phyloP scores from a whole-genome alignment of 2,888 invertebrate species.

The Dexiosoma caninum region DNA sequence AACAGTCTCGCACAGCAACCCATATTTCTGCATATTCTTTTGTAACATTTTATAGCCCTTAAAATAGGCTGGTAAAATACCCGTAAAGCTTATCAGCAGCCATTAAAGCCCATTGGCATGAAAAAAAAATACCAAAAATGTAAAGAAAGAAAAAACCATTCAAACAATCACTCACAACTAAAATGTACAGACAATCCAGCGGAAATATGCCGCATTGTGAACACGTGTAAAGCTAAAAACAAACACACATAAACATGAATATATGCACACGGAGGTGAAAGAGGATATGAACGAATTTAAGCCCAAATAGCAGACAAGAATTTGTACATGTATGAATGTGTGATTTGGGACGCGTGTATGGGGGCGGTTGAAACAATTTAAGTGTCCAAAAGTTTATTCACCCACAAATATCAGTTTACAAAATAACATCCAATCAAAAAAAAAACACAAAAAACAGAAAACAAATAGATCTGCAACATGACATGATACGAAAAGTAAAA shows the following conservation, averaged over 20 bases:
- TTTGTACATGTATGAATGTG: not conserved
- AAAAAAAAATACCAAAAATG: conserved; percentile 16
- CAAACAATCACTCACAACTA: conserved; percentile 52
- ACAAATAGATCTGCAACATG: conserved; percentile 51
- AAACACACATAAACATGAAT: not conserved
- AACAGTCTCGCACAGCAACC: conserved; percentile 13
- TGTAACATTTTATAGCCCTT: conserved; percentile 45
- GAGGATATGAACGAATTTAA: not conserved
- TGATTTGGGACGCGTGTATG: conserved; percentile 11
- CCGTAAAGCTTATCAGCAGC: conserved; percentile 65
- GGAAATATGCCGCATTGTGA: conserved; percentile 44
- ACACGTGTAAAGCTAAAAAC: not conserved
- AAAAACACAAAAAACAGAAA: conserved; percentile 11
- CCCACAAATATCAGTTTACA: conserved; percentile 59
- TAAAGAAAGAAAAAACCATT: conserved; percentile 7
- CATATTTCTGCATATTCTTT: not conserved
- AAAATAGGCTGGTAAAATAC: conserved; percentile 62
- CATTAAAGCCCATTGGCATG: conserved; percentile 64
- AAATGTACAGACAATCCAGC: conserved; percentile 12
- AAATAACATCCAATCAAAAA: conserved; percentile 27
- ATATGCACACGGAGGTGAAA: not conserved
- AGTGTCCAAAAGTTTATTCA: conserved; percentile 69
- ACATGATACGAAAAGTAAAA: conserved; percentile 29
- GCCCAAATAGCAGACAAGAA: conserved; percentile 5
- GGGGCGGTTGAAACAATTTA: conserved; percentile 64